These are phyloP conservation scores for Hydractinia symbiolongicarpus DNA, from an alignment of 30 jellyfish, hydroid and myxozoan species.

Conservation along the genomic window DNA sequence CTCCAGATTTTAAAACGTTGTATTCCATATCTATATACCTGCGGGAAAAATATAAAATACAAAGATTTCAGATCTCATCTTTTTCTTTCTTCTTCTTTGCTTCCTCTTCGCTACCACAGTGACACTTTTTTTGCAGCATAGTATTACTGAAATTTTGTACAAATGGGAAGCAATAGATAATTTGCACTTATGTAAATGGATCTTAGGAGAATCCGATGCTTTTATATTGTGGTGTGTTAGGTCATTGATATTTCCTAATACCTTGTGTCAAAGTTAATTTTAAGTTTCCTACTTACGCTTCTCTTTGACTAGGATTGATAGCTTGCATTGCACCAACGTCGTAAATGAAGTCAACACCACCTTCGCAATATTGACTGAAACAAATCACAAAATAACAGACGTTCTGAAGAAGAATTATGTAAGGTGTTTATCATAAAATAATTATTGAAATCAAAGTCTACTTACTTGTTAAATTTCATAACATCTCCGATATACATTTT, in stretches of 20 bases:
- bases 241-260: background rate
- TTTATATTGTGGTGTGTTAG: background rate
- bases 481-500: slow-evolving; percentile 3
- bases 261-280: background rate
- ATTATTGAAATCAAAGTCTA: background rate
- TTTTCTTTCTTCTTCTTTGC: no score
- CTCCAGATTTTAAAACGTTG: background rate
- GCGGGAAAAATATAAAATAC: no score
- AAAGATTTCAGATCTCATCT: no score
- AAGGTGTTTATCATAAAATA: background rate
- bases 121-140: no score
- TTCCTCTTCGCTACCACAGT: no score
- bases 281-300: background rate
- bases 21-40: background rate
- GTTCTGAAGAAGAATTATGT: background rate
- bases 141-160: no score
- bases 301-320: background rate
- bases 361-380: background rate
- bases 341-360: background rate
- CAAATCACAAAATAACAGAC: background rate
- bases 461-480: background rate
- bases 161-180: no score
- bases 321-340: slow-evolving; percentile 14
- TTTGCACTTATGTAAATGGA: no score
- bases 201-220: no score